Evolutionary conservation across 2,113 vertebrate species (phyloP).

Genomic region (Sula dactylatra): DNA sequence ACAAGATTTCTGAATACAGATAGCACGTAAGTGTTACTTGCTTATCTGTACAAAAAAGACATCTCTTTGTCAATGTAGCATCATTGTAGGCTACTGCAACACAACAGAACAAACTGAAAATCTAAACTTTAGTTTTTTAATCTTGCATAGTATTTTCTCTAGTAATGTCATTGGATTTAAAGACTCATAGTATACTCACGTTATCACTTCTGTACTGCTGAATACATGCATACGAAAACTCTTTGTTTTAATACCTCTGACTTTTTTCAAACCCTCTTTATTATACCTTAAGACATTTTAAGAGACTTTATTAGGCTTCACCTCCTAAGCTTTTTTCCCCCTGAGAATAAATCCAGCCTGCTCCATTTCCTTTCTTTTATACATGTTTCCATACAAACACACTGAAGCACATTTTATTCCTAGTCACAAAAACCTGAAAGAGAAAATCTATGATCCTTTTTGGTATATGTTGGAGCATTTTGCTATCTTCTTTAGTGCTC

Average conservation of each 20-base stretch:
- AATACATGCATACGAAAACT: neutral
- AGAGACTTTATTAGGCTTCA: neutral
- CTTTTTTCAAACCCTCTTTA: neutral
- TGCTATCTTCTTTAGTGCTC: conserved; percentile 47
- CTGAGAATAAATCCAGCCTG: neutral
- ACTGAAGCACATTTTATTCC: neutral
- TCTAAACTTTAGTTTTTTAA: neutral
- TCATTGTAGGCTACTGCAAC: neutral
- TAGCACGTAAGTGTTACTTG: neutral
- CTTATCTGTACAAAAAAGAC: neutral
- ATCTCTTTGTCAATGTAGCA: neutral
- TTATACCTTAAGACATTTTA: neutral
- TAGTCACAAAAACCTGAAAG: neutral
- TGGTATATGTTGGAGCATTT: conserved; percentile 28
- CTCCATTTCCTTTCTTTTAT: neutral
- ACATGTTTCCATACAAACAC: neutral
- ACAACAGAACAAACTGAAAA: neutral
- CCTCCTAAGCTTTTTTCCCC: neutral
- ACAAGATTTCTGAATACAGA: neutral
- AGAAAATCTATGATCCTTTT: conserved; percentile 36
- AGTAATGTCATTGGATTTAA: neutral
- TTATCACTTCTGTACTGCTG: neutral
- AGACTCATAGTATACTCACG: rapidly evolving
- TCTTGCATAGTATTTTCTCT: neutral
- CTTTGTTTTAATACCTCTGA: neutral